Base-by-base conservation (phyloP, 2,888 invertebrate genomes). In the Drosophila glabriapex region DNA sequence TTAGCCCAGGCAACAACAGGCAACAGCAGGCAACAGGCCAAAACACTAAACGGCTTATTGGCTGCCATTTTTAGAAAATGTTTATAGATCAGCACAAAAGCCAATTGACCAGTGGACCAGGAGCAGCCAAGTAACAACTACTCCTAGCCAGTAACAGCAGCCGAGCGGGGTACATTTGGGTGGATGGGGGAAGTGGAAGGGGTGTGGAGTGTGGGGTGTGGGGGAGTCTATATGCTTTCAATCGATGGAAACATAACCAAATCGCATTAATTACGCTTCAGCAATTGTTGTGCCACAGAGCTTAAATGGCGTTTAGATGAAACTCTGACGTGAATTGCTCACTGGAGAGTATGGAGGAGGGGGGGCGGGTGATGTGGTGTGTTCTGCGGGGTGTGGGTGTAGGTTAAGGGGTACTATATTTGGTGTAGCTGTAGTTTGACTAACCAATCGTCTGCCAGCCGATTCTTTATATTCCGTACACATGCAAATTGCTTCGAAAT, bases 251-350 rank as follows among this genome's bases (percentile, higher is more conserved):
- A 83, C 82, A 82, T 78, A 89, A 70, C 78, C 83, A 88, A 90
- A 88, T 88, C 90, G 84, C 78, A 88, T 88, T 90, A 88, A 82
- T 88, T 84, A 90, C 88, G 86, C 88, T 83, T 80, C 89, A 85
- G 64, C 90, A 88, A 90, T 83, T 85, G 88, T 86, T 85, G 88
- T 74, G 90, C 88, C 90, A 81, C 90, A 88, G 85, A 83, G 85
- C 87, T 79, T 71, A 72, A 78, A 76, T 68, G 67, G 71, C 64
- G 79, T 49, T 68, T 68, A 72, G 79, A 59, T 68, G 31, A 67
- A 65, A 65, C 54, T 59, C 65, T 79, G 61, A 63, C 63, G 50
- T 52, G 37, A 46, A 28, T n/a, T 28, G 25, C n/a, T 29, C 14
- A 10, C 12, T 31, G 25, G 35, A n/a, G 19, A 16, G 19, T n/a